Conservation (phyloP, 2,113 vertebrate species). For the Ptilonorhynchus violaceus region DNA sequence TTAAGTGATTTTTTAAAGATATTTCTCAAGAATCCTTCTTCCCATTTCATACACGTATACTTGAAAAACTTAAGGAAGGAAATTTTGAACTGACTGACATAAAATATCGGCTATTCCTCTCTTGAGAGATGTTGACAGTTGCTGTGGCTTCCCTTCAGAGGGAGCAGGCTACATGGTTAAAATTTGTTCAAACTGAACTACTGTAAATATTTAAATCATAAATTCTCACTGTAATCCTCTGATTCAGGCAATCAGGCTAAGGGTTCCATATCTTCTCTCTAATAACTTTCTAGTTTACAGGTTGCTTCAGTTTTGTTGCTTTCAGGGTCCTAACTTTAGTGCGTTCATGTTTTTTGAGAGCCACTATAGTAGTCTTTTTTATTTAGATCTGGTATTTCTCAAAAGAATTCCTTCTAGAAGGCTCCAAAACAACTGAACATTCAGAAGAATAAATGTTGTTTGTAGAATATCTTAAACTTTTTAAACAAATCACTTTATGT, state of each 20-base stretch:
- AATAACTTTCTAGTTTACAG: not conserved
- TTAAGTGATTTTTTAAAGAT: not conserved
- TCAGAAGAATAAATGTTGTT: not conserved
- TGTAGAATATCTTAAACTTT: not conserved
- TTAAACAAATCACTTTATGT: not conserved
- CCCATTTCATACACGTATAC: not conserved
- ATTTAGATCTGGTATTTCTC: not conserved
- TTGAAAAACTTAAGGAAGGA: not conserved
- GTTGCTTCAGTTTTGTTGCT: not conserved
- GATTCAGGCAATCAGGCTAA: not conserved
- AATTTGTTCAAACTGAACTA: not conserved
- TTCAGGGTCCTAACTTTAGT: not conserved
- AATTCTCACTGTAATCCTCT: not conserved
- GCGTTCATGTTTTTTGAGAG: not conserved
- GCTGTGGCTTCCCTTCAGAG: not conserved
- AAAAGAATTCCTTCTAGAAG: not conserved
- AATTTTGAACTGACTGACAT: not conserved
- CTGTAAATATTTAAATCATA: not conserved
- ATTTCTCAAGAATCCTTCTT: not conserved
- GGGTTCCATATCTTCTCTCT: not conserved
- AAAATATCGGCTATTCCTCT: not conserved
- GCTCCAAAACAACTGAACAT: not conserved
- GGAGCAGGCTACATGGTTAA: not conserved
- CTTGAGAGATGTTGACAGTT: not conserved
- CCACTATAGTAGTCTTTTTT: not conserved